Evolutionary conservation across 2,797 vertebrate species (phyloP), one percentile per base, ranked within the genome.

Genomic region (Gallinago stenura): DNA sequence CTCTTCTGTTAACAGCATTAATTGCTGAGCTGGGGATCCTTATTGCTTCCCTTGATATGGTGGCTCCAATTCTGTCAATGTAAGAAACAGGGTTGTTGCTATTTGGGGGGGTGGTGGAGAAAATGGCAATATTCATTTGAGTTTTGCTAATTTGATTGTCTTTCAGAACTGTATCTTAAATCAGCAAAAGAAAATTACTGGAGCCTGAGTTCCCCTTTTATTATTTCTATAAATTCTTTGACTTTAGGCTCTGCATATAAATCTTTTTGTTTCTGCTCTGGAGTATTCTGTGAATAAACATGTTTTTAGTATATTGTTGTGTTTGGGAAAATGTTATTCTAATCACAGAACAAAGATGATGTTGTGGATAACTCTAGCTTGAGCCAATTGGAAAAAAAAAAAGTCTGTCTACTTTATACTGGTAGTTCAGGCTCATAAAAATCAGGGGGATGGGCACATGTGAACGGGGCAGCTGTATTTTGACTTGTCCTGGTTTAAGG

Each of bases 61-160:
- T 99, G 93, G 99, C 99, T 65, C 99, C 99, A 15, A 99, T 99
- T 81, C 99, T 99, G n/a, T 99, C 99, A 43, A 99, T 99, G 99
- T 99, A 98, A 99, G 99, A 58, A 93, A 46, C 60, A 33, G 20
- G 13, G 18, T 41, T 12, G 31, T 31, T 81, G 16, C 21, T 78
- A 0, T 77, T 41, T 46, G 10, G 4, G 1, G 6, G 4, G 1
- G 21, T 9, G 9, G 17, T 9, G 15, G 39, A 43, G 20, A 13
- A 12, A 8, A 30, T 45, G 43, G 6, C 6, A 28, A 48, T 58
- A 6, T 4, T 61, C 8, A 24, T 46, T 28, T 25, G 10, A n/a
- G 6, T 72, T 88, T 48, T 90, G 33, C 10, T 77, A 12, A 17
- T 83, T 78, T 81, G 10, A 9, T 87, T 86, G 45, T 35, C n/a